Conservation (phyloP, 2,113 vertebrate species). For the Isurus oxyrinchus region DNA sequence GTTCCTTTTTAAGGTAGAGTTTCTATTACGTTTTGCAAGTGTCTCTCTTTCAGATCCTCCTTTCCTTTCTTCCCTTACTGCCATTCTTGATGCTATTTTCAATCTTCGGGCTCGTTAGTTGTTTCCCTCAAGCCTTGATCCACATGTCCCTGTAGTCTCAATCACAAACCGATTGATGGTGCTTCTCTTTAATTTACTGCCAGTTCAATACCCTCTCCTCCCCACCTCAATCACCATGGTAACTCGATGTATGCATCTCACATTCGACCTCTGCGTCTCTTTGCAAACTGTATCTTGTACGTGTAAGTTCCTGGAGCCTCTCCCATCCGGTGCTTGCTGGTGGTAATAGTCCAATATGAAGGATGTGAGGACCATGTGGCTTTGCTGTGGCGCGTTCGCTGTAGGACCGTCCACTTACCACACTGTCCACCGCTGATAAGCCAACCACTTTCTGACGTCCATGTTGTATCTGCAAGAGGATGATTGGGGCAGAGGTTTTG, state of each 20-base stretch:
- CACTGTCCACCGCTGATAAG: slow-evolving; percentile 19
- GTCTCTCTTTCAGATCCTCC: not conserved
- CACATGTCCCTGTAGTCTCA: slow-evolving; percentile 31
- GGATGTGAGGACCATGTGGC: slow-evolving; percentile 12
- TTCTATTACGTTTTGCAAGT: slow-evolving; percentile 27
- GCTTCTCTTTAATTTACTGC: slow-evolving; percentile 33
- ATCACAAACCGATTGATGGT: slow-evolving; percentile 33
- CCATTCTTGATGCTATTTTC: slow-evolving; percentile 4
- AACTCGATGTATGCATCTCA: slow-evolving; percentile 55
- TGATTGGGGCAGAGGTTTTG: not conserved
- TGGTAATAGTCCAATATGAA: slow-evolving; percentile 33
- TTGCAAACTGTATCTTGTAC: slow-evolving; percentile 34
- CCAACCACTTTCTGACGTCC: slow-evolving; percentile 28
- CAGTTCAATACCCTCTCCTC: slow-evolving; percentile 40
- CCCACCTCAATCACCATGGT: slow-evolving; percentile 57
- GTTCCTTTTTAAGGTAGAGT: not conserved
- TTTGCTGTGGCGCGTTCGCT: not conserved
- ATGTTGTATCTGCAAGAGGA: slow-evolving; percentile 37
- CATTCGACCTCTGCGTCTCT: slow-evolving; percentile 33
- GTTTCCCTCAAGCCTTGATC: slow-evolving; percentile 37
- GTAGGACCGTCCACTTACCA: slow-evolving; percentile 8
- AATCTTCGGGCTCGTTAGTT: not conserved
- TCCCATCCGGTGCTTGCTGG: slow-evolving; percentile 37
- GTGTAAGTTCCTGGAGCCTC: slow-evolving; percentile 36
- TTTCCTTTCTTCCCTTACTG: not conserved